Base-by-base conservation (phyloP, 2,113 vertebrate genomes). In the Peromyscus maniculatus region DNA sequence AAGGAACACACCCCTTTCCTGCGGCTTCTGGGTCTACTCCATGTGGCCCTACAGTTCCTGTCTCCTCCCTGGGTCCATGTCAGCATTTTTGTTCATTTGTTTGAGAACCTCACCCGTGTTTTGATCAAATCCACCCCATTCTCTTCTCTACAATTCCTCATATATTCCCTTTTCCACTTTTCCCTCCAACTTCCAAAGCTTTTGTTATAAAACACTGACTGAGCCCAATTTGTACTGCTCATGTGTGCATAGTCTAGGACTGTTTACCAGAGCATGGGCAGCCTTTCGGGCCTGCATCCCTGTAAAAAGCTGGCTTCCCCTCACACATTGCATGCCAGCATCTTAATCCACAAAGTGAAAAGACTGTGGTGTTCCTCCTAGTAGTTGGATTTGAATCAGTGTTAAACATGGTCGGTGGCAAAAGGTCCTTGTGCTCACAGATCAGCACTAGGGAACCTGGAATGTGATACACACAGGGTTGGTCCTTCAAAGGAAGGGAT, bases 291-390 rank as follows among this genome's bases (percentile, higher is more conserved):
- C 62, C 1, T 7, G 57, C 11, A 39, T 39, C 22, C 80, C 57
- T 26, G 80, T 62, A 39, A 39, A 82, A 8, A 62, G 12, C 36
- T 2, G 12, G 31, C 36, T 55, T 5, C 1, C 3, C 13, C 5
- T 3, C 79, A 59, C 52, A n/a, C 10, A 1, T 12, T 21, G 17
- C 49, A 80, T 80, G 78, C 31, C 17, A 80, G 2, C 22, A 11
- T 21, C 66, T 75, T 31, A 3, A 71, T 33, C 57, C 21, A 26
- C 7, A 24, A 77, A 28, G 24, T 1, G 16, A 21, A 22, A 11
- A 11, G 55, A 13, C 36, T 1, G 5, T 31, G 0, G 3, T 33
- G 2, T 8, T 31, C 0, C 0, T 33, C 49, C 57, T 24, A 7
- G 7, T 15, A 21, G 0, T 4, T 3, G 39, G 21, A 8, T 22